Percentiles rank a stretch among this genome's conserved stretches.
These are phyloP conservation scores for Eurytoma adleriae DNA, from an alignment of 2,888 invertebrate species.

Conservation along the genomic window DNA sequence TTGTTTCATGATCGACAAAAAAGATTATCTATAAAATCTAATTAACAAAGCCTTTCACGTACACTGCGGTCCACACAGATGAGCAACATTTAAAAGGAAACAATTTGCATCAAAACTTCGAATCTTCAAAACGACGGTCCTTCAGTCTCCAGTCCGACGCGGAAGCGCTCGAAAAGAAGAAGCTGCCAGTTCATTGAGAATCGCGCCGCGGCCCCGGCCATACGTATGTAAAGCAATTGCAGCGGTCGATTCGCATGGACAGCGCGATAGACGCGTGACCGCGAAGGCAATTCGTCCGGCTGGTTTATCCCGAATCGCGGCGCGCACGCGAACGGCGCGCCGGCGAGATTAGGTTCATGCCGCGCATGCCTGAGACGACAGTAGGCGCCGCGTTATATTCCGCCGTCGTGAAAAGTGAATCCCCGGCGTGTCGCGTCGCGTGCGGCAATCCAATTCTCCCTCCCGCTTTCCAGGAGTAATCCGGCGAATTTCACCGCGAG, in stretches of 20 bases:
- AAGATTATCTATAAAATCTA: too few species aligned
- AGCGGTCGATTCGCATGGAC: neutral
- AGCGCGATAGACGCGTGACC: neutral
- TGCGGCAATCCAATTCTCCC: slow-evolving; percentile 24
- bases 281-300: slow-evolving; percentile 8
- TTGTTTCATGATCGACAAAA: too few species aligned
- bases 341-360: slow-evolving; percentile 61
- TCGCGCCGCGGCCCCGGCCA: neutral
- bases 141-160: too few species aligned
- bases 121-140: too few species aligned
- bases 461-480: slow-evolving; percentile 3
- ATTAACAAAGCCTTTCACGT: too few species aligned
- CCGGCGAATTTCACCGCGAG: slow-evolving; percentile 21
- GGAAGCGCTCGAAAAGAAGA: too few species aligned
- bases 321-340: neutral
- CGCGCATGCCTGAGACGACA: slow-evolving; percentile 55
- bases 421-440: slow-evolving; percentile 19
- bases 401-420: slow-evolving; percentile 31
- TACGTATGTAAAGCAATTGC: slow-evolving; percentile 1
- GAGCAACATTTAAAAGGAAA: too few species aligned
- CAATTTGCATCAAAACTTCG: too few species aligned
- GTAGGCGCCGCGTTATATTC: slow-evolving; percentile 24
- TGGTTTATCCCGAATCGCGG: neutral
- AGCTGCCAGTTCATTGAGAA: too few species aligned
- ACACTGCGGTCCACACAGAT: too few species aligned